phyloP scores from a whole-genome alignment of 2,888 invertebrate species.

The Pseudeuparius sepicola region DNA sequence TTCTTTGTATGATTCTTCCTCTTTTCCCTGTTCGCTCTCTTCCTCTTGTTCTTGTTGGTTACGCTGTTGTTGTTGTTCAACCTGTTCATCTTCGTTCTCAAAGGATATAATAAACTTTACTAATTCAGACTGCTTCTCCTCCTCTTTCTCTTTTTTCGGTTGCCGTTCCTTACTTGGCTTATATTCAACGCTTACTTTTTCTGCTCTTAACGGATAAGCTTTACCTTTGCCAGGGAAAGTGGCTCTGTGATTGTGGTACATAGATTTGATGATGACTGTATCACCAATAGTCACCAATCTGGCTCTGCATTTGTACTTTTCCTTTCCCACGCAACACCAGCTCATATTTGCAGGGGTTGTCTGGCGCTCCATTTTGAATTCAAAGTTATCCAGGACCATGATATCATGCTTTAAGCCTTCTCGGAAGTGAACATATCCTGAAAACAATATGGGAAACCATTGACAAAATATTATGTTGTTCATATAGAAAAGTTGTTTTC shows the following conservation, averaged over 20 bases:
- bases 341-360: conserved; percentile 21
- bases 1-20: too few relatives aligned
- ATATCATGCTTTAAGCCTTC: conserved; percentile 23
- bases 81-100: too few relatives aligned
- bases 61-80: too few relatives aligned
- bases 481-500: too few relatives aligned
- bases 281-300: conserved; percentile 20
- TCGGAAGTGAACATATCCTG: conserved; percentile 23
- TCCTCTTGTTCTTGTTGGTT: too few relatives aligned
- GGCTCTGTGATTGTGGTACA: conserved; percentile 20
- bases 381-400: conserved; percentile 23
- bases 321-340: conserved; percentile 29
- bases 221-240: conserved; percentile 20
- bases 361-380: conserved; percentile 24
- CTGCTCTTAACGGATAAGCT: neutral
- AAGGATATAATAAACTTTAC: too few relatives aligned
- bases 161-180: too few relatives aligned
- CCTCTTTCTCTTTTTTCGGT: conserved; percentile 1
- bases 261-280: conserved; percentile 19
- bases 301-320: conserved; percentile 27
- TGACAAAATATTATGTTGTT: too few relatives aligned
- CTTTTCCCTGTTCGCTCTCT: too few relatives aligned
- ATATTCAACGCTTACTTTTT: too few relatives aligned
- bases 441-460: too few relatives aligned
- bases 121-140: too few relatives aligned